Evolutionary conservation across 2,888 invertebrate species (phyloP).

Genomic region (Drosophila yooni): DNA sequence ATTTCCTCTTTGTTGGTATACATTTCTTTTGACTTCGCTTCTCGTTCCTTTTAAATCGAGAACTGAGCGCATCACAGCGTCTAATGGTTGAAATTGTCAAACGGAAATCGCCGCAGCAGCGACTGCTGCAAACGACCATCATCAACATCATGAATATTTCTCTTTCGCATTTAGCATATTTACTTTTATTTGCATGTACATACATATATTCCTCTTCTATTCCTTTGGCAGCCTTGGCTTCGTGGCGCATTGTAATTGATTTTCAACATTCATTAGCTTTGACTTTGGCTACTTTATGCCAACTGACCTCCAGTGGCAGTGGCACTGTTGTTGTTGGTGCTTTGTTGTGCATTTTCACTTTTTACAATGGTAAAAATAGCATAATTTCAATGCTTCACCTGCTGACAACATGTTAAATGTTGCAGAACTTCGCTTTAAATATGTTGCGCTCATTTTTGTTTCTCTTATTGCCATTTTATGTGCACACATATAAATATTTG

Average conservation of each 20-base stretch:
- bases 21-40: not conserved
- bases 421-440: constrained; percentile 70
- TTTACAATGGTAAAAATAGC: constrained; percentile 40
- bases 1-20: constrained; percentile 4
- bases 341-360: constrained; percentile 35
- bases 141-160: constrained; percentile 14
- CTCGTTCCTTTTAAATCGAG: constrained; percentile 14
- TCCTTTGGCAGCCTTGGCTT: constrained; percentile 24
- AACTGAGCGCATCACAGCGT: constrained; percentile 17
- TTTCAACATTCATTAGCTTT: constrained; percentile 72
- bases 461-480: constrained; percentile 8
- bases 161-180: constrained; percentile 65
- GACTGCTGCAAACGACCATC: constrained; percentile 16
- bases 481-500: not conserved
- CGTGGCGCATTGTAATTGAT: constrained; percentile 71
- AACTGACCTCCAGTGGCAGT: constrained; percentile 36
- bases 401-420: constrained; percentile 62
- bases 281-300: constrained; percentile 31
- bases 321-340: constrained; percentile 9
- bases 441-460: constrained; percentile 27
- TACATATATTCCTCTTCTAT: constrained; percentile 8
- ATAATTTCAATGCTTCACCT: constrained; percentile 25
- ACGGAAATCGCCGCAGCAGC: constrained; percentile 54
- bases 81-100: constrained; percentile 55
- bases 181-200: constrained; percentile 55